Evolutionary conservation across 2,797 vertebrate species (phyloP).

Genomic region (Sebastes oblongus): DNA sequence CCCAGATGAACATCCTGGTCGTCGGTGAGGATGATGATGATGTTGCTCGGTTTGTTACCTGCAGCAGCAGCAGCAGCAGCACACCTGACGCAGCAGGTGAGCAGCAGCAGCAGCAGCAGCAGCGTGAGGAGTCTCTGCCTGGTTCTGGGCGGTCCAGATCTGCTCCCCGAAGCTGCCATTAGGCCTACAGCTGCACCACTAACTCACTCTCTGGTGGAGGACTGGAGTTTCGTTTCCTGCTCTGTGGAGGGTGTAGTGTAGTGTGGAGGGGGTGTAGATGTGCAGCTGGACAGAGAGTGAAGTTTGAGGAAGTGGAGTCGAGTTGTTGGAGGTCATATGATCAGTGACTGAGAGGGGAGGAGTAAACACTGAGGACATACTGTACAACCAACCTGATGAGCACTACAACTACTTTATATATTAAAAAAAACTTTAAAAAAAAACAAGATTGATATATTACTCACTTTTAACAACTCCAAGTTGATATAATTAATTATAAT

Average conservation of each 20-base stretch:
- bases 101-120: conserved; percentile 28
- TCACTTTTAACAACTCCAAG: too few relatives aligned
- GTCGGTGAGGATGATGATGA: conserved; percentile 83
- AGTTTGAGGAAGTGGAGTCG: conserved; percentile 76
- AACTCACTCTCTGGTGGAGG: background rate
- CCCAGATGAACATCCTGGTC: conserved; percentile 84
- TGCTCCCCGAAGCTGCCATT: conserved; percentile 41
- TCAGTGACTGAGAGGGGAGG: conserved; percentile 33
- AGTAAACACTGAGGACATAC: conserved; percentile 7
- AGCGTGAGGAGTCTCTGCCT: conserved; percentile 4
- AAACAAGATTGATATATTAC: too few relatives aligned
- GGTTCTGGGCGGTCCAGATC: conserved; percentile 1
- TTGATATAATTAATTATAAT: too few relatives aligned
- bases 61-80: conserved; percentile 4
- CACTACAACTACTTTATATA: too few relatives aligned
- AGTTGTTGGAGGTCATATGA: conserved; percentile 73
- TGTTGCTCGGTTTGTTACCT: conserved; percentile 67
- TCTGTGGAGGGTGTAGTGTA: background rate
- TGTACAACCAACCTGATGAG: conserved; percentile 7
- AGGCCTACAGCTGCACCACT: background rate
- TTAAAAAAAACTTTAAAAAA: too few relatives aligned
- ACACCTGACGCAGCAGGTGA: conserved; percentile 77
- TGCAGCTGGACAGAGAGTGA: background rate
- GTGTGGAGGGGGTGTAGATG: background rate
- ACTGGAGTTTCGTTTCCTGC: conserved; percentile 16